These are phyloP conservation scores for Acronicta leporina DNA, from an alignment of 2,888 invertebrate genomes.

Conservation along the genomic window DNA sequence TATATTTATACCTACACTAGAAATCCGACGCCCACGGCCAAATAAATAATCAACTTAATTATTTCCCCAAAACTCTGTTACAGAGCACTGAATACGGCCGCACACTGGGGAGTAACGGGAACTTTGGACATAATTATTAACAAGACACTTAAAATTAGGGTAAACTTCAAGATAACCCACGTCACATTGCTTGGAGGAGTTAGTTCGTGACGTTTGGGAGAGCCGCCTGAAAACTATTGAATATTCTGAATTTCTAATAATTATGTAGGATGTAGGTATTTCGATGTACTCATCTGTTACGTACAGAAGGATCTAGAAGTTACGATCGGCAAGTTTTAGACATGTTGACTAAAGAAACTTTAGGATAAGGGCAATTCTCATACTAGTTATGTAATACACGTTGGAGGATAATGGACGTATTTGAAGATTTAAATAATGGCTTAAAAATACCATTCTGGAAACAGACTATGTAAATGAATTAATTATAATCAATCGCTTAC, in stretches of 20 bases:
- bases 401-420: no score
- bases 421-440: no score
- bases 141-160: conserved; percentile 65
- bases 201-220: conserved; percentile 45
- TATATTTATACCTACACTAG: conserved; percentile 15
- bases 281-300: conserved; percentile 9
- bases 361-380: not conserved
- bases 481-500: no score
- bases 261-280: conserved; percentile 13
- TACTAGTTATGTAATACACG: not conserved
- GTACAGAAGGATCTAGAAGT: not conserved
- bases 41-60: conserved; percentile 48
- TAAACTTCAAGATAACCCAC: conserved; percentile 61
- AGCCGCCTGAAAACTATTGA: conserved; percentile 36
- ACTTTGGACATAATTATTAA: conserved; percentile 65
- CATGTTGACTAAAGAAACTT: conserved; percentile 10
- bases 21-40: conserved; percentile 8
- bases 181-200: conserved; percentile 57
- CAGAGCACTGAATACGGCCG: conserved; percentile 31
- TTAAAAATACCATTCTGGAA: no score
- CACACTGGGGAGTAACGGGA: conserved; percentile 47
- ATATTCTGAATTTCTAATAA: conserved; percentile 15
- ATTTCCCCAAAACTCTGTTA: conserved; percentile 38
- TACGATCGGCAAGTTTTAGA: not conserved
- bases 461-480: not conserved